phyloP scores from a whole-genome alignment of 2,797 vertebrate species.

The Gymnoscopelus microlampas region DNA sequence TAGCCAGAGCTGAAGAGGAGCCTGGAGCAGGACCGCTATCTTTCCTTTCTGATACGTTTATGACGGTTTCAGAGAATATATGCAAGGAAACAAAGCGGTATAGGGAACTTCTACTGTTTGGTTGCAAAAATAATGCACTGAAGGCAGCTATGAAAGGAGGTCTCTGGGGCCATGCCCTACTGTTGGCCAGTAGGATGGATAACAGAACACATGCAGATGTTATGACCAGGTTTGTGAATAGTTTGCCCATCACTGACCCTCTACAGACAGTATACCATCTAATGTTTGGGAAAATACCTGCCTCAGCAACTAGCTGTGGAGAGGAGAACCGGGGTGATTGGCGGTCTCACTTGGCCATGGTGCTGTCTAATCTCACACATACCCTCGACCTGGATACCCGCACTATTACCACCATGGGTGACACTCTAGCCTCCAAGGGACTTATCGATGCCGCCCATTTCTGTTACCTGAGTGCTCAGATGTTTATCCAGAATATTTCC shows the following conservation, averaged over 20 bases:
- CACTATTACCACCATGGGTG: constrained; percentile 95
- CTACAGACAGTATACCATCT: constrained; percentile 98
- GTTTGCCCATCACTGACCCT: constrained; percentile 98
- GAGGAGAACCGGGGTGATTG: constrained; percentile 99
- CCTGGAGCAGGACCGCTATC: constrained; percentile 90
- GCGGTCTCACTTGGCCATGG: constrained; percentile 97
- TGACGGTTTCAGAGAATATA: constrained; percentile 77
- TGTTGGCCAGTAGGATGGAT: constrained; percentile 98
- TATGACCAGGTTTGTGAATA: constrained; percentile 99
- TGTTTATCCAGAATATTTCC: constrained; percentile 93
- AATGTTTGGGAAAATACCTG: constrained; percentile 98
- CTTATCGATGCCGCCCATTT: constrained; percentile 95
- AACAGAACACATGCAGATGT: constrained; percentile 94
- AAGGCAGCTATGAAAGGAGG: constrained; percentile 98
- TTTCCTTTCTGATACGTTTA: constrained; percentile 89
- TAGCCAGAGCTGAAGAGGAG: constrained; percentile 89
- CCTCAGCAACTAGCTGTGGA: constrained; percentile 94
- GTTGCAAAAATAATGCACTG: constrained; percentile 96
- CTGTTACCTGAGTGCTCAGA: constrained; percentile 97
- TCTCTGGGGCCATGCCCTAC: constrained; percentile 94
- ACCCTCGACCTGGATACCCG: constrained; percentile 90
- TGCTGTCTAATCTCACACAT: constrained; percentile 94
- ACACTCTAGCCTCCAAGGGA: constrained; percentile 96
- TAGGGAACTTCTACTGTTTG: constrained; percentile 93
- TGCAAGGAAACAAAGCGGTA: constrained; percentile 95